Conservation (phyloP, 2,113 vertebrate species). For the Anolis sagrei region DNA sequence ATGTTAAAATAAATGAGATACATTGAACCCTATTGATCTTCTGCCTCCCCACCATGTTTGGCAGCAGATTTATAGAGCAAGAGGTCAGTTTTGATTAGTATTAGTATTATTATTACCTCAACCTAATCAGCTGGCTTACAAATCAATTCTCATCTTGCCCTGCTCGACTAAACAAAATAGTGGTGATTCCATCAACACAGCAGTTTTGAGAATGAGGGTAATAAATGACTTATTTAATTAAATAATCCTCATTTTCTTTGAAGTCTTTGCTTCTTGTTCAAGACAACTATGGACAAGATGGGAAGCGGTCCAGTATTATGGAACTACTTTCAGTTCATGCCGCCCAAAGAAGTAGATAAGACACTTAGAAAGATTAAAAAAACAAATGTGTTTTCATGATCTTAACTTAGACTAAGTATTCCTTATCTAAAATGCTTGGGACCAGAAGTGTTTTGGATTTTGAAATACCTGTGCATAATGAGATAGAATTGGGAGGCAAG, state of each 20-base stretch:
- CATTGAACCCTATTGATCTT: constrained; percentile 8
- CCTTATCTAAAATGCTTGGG: too few relatives aligned
- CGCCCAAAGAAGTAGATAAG: too few relatives aligned
- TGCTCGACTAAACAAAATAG: background rate
- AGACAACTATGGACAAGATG: background rate
- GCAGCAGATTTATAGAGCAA: background rate
- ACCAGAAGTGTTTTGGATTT: too few relatives aligned
- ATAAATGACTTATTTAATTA: background rate
- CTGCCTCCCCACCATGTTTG: background rate
- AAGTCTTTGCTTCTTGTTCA: background rate
- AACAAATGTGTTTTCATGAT: too few relatives aligned
- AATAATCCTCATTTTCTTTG: background rate
- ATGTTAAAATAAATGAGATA: constrained; percentile 25
- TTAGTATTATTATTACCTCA: background rate
- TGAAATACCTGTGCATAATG: too few relatives aligned
- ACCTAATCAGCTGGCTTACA: background rate
- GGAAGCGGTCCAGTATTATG: too few relatives aligned
- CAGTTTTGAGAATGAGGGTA: background rate
- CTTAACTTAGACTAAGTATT: too few relatives aligned
- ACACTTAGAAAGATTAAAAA: too few relatives aligned
- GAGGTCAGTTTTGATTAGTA: background rate
- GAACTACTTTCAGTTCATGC: too few relatives aligned
- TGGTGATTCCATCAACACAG: background rate
- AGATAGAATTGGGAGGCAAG: too few relatives aligned
- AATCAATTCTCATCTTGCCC: constrained; percentile 6